Evolutionary conservation across 2,797 vertebrate species (phyloP).

Genomic region (Molossus alvarezi): DNA sequence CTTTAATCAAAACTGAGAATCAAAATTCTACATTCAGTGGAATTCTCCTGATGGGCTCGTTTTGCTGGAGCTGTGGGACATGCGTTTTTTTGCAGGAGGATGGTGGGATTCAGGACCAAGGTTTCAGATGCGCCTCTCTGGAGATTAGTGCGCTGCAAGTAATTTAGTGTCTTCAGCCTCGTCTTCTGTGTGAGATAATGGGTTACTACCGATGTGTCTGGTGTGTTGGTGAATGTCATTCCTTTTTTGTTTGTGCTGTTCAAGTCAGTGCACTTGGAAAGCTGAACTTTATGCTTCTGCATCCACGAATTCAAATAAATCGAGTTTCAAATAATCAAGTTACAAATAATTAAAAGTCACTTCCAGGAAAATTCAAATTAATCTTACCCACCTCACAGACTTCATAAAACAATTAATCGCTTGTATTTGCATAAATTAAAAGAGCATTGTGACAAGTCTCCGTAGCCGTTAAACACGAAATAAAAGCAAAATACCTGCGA

Average conservation of each 20-base stretch:
- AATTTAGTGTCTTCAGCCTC: background rate
- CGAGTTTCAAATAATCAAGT: background rate
- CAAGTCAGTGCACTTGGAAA: background rate
- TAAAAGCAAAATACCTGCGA: background rate
- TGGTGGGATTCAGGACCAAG: background rate
- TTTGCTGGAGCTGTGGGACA: background rate
- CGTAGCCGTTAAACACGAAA: background rate
- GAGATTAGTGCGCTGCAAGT: too few relatives aligned
- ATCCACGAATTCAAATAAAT: background rate
- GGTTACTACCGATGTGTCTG: background rate
- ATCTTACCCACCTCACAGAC: background rate
- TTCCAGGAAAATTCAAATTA: background rate
- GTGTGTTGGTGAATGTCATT: background rate
- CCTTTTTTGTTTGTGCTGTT: background rate
- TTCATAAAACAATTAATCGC: background rate
- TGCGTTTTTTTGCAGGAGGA: background rate
- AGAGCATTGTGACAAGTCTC: background rate
- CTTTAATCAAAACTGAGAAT: background rate
- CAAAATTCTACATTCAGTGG: background rate
- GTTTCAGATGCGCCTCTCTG: background rate
- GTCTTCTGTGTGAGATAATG: background rate
- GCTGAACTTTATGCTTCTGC: background rate
- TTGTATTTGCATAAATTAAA: conserved; percentile 44
- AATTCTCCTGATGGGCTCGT: background rate
- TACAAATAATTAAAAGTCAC: background rate